Percentiles rank a stretch among this genome's conserved stretches.
phyloP scores from a whole-genome alignment of 2,113 vertebrate species.

The Leucopsar rothschildi region DNA sequence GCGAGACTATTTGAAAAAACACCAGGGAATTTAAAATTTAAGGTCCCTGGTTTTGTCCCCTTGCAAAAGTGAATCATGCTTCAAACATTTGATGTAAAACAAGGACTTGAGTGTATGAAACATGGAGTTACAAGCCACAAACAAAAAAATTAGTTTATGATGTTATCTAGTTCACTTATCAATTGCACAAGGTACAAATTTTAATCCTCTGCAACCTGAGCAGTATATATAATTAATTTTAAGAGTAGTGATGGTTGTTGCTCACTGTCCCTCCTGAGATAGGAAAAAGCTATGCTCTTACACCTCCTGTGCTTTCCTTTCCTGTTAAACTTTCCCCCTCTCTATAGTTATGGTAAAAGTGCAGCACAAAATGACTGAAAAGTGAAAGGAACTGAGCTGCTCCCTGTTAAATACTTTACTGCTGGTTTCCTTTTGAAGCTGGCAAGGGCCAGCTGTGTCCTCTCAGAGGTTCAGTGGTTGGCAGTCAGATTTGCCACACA shows the following conservation, averaged over 20 bases:
- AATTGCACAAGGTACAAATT: not conserved
- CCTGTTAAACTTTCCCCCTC: not conserved
- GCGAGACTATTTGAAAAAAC: not conserved
- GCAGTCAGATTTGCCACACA: not conserved
- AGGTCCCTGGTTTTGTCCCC: fast-evolving
- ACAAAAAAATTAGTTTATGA: not conserved
- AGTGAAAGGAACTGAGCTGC: not conserved
- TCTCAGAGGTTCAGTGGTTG: not conserved
- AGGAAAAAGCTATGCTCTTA: not conserved
- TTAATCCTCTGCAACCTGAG: not conserved
- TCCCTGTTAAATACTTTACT: not conserved
- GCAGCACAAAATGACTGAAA: not conserved
- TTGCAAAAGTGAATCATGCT: not conserved
- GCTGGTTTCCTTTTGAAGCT: not conserved
- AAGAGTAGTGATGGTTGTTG: not conserved
- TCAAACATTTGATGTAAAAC: not conserved
- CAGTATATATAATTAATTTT: not conserved
- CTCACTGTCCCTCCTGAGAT: not conserved
- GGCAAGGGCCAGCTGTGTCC: not conserved
- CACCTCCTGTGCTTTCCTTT: not conserved
- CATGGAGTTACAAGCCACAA: not conserved
- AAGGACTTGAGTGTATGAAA: not conserved
- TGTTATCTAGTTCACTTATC: not conserved
- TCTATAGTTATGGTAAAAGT: not conserved
- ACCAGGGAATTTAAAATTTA: not conserved